Base-by-base conservation (phyloP, 2,113 vertebrate species). In the Tychaedon coryphoeus region DNA sequence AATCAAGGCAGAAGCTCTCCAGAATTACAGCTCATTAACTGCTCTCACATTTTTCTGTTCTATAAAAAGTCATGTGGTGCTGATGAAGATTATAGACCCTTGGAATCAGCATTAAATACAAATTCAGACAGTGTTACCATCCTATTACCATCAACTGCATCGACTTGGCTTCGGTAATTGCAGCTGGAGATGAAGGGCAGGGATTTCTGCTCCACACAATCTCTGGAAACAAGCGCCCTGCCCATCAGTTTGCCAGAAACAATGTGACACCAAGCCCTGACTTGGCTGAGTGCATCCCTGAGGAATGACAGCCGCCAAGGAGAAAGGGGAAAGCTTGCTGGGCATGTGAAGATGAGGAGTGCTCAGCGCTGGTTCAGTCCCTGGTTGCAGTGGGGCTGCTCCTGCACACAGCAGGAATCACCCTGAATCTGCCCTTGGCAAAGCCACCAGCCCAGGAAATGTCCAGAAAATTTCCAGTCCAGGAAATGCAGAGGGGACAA, bases 1-100 rank as follows among this genome's bases (percentile, higher is more conserved):
- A 97, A 97, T 97, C 97, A 97, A 97, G 96, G 97, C 95, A 97
- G 97, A 90, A 96, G 89, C 94, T 93, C 97, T 97, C 96, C 94
- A 96, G 95, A 97, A 97, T 97, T 93, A 97, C 50, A 97, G 95
- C 96, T 98, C 97, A 97, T 98, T 97, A 97, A 95, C 90, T 5
- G 33, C 61, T 81, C 33, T 75, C 80, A 93, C 94, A 77, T 97
- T 96, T 97, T 96, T 95, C 90, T 82, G 92, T 88, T 96, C 94
- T 97, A 94, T 94, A 96, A 96, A 96, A 97, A 95, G 96, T 95
- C 97, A 65, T 82, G 91, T 69, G 76, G 83, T 19, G 26, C 95
- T 94, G 93, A 97, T 97, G 97, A 97, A 96, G 97, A 97, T 97
- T 94, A 94, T 5, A 96, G 95, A 88, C 82, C 95, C 96, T 96